Percentiles rank a stretch among this genome's conserved stretches.
These are phyloP conservation scores for Xerus inauris DNA, from an alignment of 2,113 vertebrate species.

Conservation along the genomic window DNA sequence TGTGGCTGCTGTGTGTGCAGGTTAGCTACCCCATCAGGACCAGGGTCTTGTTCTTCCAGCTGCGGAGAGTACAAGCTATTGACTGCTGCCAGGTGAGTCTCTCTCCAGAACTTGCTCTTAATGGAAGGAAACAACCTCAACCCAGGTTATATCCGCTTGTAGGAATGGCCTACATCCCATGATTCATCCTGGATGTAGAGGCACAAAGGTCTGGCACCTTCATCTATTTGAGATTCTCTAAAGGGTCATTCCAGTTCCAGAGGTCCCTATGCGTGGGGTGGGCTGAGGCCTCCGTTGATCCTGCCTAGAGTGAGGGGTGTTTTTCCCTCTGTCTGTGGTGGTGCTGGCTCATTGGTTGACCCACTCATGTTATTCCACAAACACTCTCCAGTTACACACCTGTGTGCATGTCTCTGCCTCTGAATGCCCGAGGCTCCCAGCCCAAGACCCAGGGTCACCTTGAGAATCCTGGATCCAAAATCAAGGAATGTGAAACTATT, in stretches of 20 bases:
- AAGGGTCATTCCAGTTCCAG: neutral
- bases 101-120: neutral
- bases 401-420: neutral
- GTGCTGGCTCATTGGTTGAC: no score
- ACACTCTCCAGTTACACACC: neutral
- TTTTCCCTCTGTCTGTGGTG: neutral
- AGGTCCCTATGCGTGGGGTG: neutral
- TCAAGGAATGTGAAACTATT: neutral
- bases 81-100: neutral
- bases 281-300: fast-evolving
- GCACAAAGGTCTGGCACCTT: neutral
- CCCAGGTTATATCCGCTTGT: neutral
- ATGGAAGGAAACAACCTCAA: neutral
- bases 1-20: neutral
- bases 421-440: neutral
- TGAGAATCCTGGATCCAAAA: neutral
- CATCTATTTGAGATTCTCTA: neutral
- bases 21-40: neutral
- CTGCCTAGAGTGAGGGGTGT: neutral
- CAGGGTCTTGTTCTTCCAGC: neutral
- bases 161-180: neutral
- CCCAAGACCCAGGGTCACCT: neutral
- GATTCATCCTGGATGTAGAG: neutral
- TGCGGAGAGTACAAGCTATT: neutral
- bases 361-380: neutral